Base-by-base conservation (phyloP, 1,140 invertebrate genomes). In the Andricus grossulariae region DNA sequence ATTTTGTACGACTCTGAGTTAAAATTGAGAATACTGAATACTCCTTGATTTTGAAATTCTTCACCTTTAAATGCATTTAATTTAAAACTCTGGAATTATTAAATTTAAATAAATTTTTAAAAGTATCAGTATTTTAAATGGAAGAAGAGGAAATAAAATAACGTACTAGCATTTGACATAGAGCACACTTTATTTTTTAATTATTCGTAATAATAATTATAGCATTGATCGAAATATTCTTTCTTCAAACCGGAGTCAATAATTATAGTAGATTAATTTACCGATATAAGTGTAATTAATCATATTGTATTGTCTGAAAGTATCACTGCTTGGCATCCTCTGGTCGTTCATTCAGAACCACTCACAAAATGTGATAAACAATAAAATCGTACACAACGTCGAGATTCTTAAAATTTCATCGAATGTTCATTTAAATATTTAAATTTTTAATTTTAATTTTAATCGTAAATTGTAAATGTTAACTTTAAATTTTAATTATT, bases 101-200 rank as follows among this genome's bases (percentile, higher is more conserved):
- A 0, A 32, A 25, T 32, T 32, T 32, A 32, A 32, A 32, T 32
- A 32, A 0, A 3, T 32, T 32, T 2, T 32, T 32, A 5, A 3
- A 32, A 32, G 25, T 32, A 32, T 32, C 4, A 32, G 5, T 32
- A 32, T 32, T 32, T 5, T 3, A n/a, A 54, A 54, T 10, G 19
- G 7, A 2, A 19, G 15, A 19, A 19, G 1, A 54, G 52, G 57
- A 66, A 32, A 66, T 32, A 13, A n/a, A 66, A 21, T 32, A 15
- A 60, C 15, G 2, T 39, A 66, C 12, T 18, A 73, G 82, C 76
- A 81, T 77, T 86, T 90, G 89, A 90, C 89, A 90, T 89, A 90
- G 88, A 90, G 88, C 88, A 90, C 89, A 90, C 88, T 90, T 90
- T 90, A 90, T 90, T 90, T 88, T 84, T 87, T 87, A 89, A 88